Evolutionary conservation across 2,113 vertebrate species (phyloP).

Genomic region (Cyphomyrus plagiostoma): DNA sequence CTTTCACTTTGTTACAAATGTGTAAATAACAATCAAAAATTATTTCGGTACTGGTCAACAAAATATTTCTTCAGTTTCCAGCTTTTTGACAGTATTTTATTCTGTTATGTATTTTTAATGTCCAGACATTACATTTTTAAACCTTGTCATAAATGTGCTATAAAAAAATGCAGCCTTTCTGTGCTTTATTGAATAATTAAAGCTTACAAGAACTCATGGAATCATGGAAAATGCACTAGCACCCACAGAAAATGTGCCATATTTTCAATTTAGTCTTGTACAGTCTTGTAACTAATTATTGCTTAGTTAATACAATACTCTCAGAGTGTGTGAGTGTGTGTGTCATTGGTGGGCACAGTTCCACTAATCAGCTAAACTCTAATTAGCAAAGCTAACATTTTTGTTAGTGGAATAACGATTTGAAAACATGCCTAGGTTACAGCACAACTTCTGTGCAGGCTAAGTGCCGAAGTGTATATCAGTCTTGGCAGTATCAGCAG

Average conservation of each 20-base stretch:
- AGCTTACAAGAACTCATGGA: not conserved
- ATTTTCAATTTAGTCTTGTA: not conserved
- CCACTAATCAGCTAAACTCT: not conserved
- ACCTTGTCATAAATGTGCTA: conserved; percentile 11
- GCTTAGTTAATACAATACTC: not conserved
- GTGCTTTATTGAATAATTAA: conserved; percentile 10
- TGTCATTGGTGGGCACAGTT: not conserved
- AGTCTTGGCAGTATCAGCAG: not conserved
- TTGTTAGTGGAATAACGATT: not conserved
- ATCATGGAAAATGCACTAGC: not conserved
- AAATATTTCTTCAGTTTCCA: not conserved
- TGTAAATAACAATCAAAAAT: not conserved
- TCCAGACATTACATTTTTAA: conserved; percentile 8
- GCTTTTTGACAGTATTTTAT: not conserved
- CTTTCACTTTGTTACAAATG: not conserved
- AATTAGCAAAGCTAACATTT: not conserved
- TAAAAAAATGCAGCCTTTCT: not conserved
- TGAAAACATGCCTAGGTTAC: not conserved
- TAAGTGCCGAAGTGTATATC: not conserved
- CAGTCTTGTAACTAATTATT: not conserved
- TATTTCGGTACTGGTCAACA: not conserved
- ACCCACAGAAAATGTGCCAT: not conserved
- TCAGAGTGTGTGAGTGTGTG: not conserved
- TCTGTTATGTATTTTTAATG: conserved; percentile 15
- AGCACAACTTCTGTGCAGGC: not conserved